phyloP scores from a whole-genome alignment of 2,888 invertebrate species.

The Ditula angustiorana region DNA sequence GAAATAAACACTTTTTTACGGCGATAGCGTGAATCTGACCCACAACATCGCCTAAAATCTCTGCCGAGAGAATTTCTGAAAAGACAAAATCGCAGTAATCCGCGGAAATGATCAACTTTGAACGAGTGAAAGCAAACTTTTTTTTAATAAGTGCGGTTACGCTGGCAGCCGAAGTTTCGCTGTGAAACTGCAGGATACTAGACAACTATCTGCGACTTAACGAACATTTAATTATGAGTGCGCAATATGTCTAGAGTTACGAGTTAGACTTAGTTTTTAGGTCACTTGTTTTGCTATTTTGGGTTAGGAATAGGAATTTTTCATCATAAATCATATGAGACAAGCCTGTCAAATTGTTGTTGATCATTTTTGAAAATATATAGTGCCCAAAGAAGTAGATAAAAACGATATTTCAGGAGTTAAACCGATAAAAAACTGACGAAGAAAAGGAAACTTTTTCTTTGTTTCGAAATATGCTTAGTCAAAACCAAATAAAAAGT shows the following conservation, averaged over 20 bases:
- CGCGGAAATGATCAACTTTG: neutral
- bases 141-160: neutral
- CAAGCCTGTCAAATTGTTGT: no score
- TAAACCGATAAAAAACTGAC: no score
- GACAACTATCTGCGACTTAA: neutral
- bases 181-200: neutral
- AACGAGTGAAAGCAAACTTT: neutral
- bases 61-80: conserved; percentile 18
- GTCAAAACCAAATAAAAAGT: no score
- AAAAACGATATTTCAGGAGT: no score
- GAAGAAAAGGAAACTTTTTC: no score
- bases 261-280: neutral
- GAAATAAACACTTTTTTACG: neutral
- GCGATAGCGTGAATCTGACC: conserved; percentile 1
- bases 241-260: neutral
- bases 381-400: no score
- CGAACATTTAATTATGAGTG: neutral
- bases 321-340: no score
- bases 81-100: neutral
- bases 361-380: no score
- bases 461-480: no score
- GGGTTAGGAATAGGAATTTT: neutral
- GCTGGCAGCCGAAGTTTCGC: neutral
- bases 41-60: conserved; percentile 9
- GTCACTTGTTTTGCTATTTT: neutral